Base-by-base conservation (phyloP, 1,140 invertebrate species). In the Drosophila serrata region DNA sequence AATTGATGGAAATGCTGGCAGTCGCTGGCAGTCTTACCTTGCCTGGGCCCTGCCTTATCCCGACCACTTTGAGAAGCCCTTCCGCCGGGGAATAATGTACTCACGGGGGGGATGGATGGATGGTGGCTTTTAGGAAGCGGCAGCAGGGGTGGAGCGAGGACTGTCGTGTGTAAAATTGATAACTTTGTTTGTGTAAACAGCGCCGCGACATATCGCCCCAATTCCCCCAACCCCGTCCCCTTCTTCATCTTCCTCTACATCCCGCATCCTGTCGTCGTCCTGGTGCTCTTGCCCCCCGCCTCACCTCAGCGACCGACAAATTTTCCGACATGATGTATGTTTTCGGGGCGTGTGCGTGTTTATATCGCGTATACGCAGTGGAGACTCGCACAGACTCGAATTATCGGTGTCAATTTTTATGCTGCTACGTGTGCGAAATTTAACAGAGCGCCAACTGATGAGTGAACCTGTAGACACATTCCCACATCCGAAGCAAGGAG, bases 121-220 rank as follows among this genome's bases (percentile, higher is more conserved):
- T 35, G 31, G 51, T 24, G 33, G 51, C 51, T 55, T 37, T 55
- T 55, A 55, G 68, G 48, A 63, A 63, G 73, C 56, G 33, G 4
- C 31, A 19, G 45, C 46, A 35, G 67, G 58, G 37, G 37, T 39
- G 60, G 39, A 39, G 53, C 53, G 15, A 19, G 51, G 42, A 73
- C 69, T 72, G 63, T 77, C 81, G 80, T 90, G 85, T 85, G 85
- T 88, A 90, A 90, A 88, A 85, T 88, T 88, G 85, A 88, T 88
- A 90, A 90, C 85, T 88, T 88, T 88, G 85, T 88, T 88, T 88
- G 85, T 88, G 85, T 88, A 87, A 87, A 87, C 85, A 87, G 84
- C 84, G 84, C 77, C 81, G 85, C 85, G 85, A 84, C 85, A 87
- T 85, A 81, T 61, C 48, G 43, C 49, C 68, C 40, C 31, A 27